Percentiles rank a stretch among this genome's conserved stretches.
phyloP scores from a whole-genome alignment of 2,113 vertebrate genomes.

The Rhizomys pruinosus region DNA sequence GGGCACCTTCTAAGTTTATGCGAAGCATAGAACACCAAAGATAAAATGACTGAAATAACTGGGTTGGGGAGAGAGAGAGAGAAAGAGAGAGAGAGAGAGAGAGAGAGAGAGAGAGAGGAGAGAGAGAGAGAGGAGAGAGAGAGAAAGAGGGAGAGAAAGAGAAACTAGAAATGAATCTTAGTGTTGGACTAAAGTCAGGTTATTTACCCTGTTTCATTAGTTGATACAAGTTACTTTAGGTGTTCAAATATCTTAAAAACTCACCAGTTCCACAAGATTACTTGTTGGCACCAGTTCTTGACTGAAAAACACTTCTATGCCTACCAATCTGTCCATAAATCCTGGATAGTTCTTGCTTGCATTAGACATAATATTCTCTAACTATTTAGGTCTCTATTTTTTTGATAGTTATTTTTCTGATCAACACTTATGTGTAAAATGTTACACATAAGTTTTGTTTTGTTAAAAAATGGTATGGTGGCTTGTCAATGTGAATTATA shows the following conservation, averaged over 20 bases:
- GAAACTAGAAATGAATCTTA: too few relatives aligned
- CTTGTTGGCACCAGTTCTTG: background rate
- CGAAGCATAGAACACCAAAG: background rate
- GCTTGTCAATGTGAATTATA: background rate
- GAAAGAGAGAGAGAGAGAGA: background rate
- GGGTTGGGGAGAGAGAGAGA: background rate
- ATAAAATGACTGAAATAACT: background rate
- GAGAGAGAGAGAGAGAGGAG: background rate
- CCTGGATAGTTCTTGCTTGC: background rate
- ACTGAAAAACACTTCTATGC: background rate
- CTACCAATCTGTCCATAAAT: background rate
- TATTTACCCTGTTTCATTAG: too few relatives aligned
- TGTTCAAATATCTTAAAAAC: background rate
- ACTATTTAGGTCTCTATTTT: background rate
- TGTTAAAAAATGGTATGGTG: background rate
- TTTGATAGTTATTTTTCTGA: background rate
- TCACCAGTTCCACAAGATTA: background rate
- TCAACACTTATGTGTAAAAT: background rate
- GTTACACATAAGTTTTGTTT: background rate
- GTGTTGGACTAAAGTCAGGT: background rate
- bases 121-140: background rate
- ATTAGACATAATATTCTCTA: background rate
- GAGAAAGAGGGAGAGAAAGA: background rate
- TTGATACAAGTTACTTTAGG: constrained; percentile 22
- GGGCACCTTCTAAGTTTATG: background rate